phyloP scores from a whole-genome alignment of 1,140 invertebrate species.

The Episyrphus balteatus region DNA sequence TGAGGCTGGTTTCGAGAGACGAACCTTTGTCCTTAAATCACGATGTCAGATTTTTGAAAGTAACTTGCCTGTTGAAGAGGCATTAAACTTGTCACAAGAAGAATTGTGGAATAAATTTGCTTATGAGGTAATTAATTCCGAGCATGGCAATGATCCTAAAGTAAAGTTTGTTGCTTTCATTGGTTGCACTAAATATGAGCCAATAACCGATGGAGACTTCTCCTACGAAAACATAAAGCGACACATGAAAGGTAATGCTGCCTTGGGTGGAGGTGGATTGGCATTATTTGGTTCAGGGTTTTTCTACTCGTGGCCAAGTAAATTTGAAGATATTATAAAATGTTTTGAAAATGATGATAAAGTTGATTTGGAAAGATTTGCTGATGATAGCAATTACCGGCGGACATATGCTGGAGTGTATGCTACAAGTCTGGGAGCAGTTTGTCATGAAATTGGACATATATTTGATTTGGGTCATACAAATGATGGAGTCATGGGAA shows the following conservation, averaged over 20 bases:
- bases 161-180: slow-evolving; percentile 83
- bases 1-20: slow-evolving; percentile 59
- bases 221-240: slow-evolving; percentile 64
- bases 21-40: slow-evolving; percentile 64
- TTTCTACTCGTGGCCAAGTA: slow-evolving; percentile 79
- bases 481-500: slow-evolving; percentile 82
- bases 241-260: slow-evolving; percentile 71
- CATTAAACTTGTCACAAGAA: slow-evolving; percentile 59
- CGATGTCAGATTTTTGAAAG: slow-evolving; percentile 60
- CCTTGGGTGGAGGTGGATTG: slow-evolving; percentile 78
- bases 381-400: slow-evolving; percentile 83
- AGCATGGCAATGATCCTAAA: slow-evolving; percentile 41
- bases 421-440: slow-evolving; percentile 84
- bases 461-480: slow-evolving; percentile 91
- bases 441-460: slow-evolving; percentile 88
- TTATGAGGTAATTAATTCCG: slow-evolving; percentile 60
- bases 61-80: slow-evolving; percentile 55
- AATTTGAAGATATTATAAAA: slow-evolving; percentile 53
- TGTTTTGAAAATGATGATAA: slow-evolving; percentile 43
- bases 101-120: slow-evolving; percentile 79
- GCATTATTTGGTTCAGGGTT: slow-evolving; percentile 84
- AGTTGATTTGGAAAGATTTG: slow-evolving; percentile 58
- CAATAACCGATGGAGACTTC: slow-evolving; percentile 42
- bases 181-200: slow-evolving; percentile 70
- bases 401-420: slow-evolving; percentile 78